Base-by-base conservation (phyloP, 2,888 invertebrate species). In the Alviniconcha strummeri region DNA sequence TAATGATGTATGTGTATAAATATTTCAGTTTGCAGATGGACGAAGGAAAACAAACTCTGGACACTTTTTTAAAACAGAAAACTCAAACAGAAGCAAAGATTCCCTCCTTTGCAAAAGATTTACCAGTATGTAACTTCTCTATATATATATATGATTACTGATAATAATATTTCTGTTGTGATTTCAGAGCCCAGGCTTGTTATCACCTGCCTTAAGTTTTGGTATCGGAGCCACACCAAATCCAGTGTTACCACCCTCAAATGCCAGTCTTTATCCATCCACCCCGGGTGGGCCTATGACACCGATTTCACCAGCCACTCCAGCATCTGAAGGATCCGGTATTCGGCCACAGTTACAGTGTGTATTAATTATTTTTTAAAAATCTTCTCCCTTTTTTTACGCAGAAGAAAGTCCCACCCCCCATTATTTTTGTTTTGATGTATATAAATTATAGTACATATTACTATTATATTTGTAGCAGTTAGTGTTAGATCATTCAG, bases 311-410 rank as follows among this genome's bases (percentile, higher is more conserved):
- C 93, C 93, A 72, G 91, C 93, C 55, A 93, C 95, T 84, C 98
- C 98, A 0, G 92, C 92, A 13, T 91, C 92, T 72, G 97, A 97
- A 13, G 98, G 98, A 94, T 97, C 98, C 82, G 97, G 97, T 81
- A 98, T 98, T 90, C 95, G 98, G 84, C 99, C 99, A 55, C 98
- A 98, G 92, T 94, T 98, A 92, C 98, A 98, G 97, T 97, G 91
- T 92, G 94, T 90, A n/a, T 1, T 36, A 36, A 36, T 36, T 36
- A 36, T 36, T 36, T 36, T n/a, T n/a, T n/a, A n/a, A n/a, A 36
- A 36, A 36, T 1, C 36, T 36, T 36, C 55, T 36, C 17, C 4
- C 64, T 9, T 64, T 4, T 64, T 15, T 15, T 64, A 15, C 11
- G 4, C 11, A 64, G 64, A n/a, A 19, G 1, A 19, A 11, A 72